Percentiles rank a stretch among this genome's conserved stretches.
Evolutionary conservation across 35 echinoderm and acorn worm genomes (phyloP).

Genomic region (Patiria miniata): DNA sequence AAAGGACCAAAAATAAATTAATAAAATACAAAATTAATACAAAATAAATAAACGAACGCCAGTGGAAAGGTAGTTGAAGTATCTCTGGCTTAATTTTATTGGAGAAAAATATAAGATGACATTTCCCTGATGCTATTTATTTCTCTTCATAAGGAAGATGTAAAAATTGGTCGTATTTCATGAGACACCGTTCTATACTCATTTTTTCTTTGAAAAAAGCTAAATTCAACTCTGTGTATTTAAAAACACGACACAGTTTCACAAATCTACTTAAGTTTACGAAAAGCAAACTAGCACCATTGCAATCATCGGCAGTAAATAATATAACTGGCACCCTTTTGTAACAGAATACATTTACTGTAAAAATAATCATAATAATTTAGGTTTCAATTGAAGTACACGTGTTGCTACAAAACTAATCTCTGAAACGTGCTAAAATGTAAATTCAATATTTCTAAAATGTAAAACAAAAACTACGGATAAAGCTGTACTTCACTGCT

Average conservation of each 20-base stretch:
- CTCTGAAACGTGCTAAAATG: neutral
- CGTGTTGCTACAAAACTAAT: neutral
- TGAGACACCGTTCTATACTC: too few relatives aligned
- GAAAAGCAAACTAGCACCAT: constrained; percentile 21
- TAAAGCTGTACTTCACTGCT: too few relatives aligned
- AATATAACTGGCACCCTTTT: neutral
- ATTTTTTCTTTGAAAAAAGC: too few relatives aligned
- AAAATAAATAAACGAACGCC: neutral
- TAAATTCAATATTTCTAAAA: too few relatives aligned
- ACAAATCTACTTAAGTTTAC: neutral
- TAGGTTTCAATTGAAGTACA: neutral
- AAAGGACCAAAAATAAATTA: too few relatives aligned
- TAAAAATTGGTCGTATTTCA: neutral
- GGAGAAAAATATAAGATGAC: neutral
- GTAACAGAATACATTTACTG: constrained; percentile 16
- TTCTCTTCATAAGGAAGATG: neutral
- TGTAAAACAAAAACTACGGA: too few relatives aligned
- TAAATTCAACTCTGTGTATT: too few relatives aligned
- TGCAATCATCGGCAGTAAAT: constrained; percentile 1
- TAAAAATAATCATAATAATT: constrained; percentile 6
- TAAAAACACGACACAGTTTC: too few relatives aligned
- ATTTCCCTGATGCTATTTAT: neutral
- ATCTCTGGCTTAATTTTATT: constrained; percentile 9
- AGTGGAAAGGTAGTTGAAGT: neutral
- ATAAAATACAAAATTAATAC: too few relatives aligned